Evolutionary conservation across 1,140 invertebrate genomes (phyloP).

Genomic region (Drosophila ficusphila): DNA sequence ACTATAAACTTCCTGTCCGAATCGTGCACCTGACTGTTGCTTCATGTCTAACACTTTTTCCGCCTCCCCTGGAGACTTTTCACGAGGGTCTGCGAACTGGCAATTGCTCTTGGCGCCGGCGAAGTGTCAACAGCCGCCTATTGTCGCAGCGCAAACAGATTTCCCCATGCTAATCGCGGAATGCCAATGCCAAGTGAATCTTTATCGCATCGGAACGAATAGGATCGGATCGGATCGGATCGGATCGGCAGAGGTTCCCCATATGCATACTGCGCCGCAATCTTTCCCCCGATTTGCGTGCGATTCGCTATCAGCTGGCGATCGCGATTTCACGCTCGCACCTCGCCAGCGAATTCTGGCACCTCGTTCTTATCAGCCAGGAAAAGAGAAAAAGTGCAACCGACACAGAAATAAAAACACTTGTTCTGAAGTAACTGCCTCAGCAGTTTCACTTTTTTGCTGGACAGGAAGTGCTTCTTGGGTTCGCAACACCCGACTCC

Average conservation of each 20-base stretch:
- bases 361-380: conserved; percentile 55
- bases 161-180: conserved; percentile 23
- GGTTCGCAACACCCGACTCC: conserved; percentile 9
- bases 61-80: background rate
- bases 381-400: conserved; percentile 1
- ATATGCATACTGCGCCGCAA: conserved; percentile 9
- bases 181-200: conserved; percentile 38
- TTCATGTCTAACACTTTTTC: background rate
- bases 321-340: conserved; percentile 24
- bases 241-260: background rate
- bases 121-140: conserved; percentile 20
- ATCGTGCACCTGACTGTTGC: conserved; percentile 10
- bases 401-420: background rate
- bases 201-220: conserved; percentile 9
- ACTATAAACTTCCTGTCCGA: conserved; percentile 20
- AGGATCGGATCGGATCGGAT: conserved; percentile 5
- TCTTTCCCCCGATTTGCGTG: background rate
- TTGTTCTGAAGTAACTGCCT: background rate
- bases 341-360: conserved; percentile 39
- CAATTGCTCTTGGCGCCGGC: conserved; percentile 23
- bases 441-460: background rate
- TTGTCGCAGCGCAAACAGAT: conserved; percentile 39
- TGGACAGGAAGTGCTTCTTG: conserved; percentile 38
- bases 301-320: conserved; percentile 2
- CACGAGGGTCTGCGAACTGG: conserved; percentile 21